Conservation (phyloP, 92 coral and sea anemone species). For the Virgularia gustaviana region DNA sequence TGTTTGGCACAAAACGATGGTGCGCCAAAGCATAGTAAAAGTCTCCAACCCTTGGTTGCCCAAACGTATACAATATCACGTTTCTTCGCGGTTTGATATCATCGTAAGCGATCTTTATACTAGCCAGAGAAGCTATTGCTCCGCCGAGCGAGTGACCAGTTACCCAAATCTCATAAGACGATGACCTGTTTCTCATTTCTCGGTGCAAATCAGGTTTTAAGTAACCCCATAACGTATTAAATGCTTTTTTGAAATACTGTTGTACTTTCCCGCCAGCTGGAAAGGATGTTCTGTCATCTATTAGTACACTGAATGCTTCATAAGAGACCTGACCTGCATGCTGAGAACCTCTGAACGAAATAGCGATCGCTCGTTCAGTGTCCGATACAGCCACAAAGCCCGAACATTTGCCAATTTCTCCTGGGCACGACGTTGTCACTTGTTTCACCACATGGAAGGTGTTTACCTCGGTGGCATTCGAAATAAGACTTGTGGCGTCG, state of each 20-base stretch:
- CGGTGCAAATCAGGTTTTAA: constrained; percentile 15
- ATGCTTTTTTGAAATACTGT: constrained; percentile 27
- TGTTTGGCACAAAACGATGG: constrained; percentile 33
- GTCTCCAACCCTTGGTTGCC: constrained; percentile 45
- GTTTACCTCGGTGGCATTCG: too few species aligned
- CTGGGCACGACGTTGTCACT: too few species aligned
- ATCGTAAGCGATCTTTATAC: constrained; percentile 24
- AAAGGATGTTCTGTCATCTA: constrained; percentile 28
- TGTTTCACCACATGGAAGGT: too few species aligned
- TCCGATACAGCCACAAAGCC: constrained; percentile 64
- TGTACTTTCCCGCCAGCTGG: constrained; percentile 57
- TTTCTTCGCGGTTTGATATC: not conserved
- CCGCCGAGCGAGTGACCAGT: constrained; percentile 50
- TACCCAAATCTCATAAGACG: constrained; percentile 44
- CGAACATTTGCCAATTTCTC: too few species aligned
- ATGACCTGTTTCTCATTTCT: constrained; percentile 6
- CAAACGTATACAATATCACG: constrained; percentile 36
- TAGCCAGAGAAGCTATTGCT: constrained; percentile 43
- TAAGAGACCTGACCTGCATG: constrained; percentile 24
- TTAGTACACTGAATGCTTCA: constrained; percentile 15
- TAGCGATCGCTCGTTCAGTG: constrained; percentile 42
- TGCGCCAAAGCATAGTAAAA: constrained; percentile 36
- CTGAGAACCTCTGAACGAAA: constrained; percentile 56
- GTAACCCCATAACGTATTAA: constrained; percentile 22
- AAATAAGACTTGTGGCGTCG: too few species aligned